Percentiles rank a stretch among this genome's conserved stretches.
Evolutionary conservation across 2,113 vertebrate species (phyloP).

Genomic region (Syrrhaptes paradoxus): DNA sequence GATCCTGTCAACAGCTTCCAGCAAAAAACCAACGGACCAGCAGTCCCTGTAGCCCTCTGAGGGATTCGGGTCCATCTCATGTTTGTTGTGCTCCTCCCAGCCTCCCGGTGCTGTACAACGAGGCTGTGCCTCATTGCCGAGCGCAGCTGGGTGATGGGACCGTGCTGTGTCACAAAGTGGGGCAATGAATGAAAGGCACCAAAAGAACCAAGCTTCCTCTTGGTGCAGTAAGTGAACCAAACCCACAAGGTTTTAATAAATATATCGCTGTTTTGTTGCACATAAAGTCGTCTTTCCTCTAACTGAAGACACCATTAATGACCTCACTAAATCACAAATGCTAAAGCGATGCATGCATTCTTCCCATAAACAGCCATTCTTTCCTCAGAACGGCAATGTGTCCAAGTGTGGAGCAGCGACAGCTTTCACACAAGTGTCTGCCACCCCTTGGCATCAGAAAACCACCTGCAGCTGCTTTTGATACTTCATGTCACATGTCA

Average conservation of each 20-base stretch:
- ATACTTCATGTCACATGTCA: background rate
- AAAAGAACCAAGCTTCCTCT: background rate
- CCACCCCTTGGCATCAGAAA: background rate
- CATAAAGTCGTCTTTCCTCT: background rate
- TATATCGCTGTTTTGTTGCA: background rate
- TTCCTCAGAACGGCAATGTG: background rate
- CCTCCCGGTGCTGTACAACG: fast-evolving
- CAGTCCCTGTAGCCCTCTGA: background rate
- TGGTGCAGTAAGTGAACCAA: background rate
- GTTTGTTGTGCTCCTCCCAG: background rate
- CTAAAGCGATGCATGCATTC: background rate
- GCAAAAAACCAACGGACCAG: background rate
- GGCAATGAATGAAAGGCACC: background rate
- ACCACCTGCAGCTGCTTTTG: background rate
- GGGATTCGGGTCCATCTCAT: background rate
- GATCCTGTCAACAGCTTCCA: background rate
- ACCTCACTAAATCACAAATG: background rate
- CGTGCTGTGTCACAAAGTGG: background rate
- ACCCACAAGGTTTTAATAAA: background rate
- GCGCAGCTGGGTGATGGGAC: background rate
- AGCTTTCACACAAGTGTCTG: background rate
- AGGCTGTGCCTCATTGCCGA: fast-evolving
- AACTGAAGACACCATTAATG: background rate
- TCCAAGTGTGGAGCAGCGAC: background rate
- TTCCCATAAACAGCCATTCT: background rate